Conservation (phyloP, 2,888 invertebrate species). For the Liodrosophila aerea region DNA sequence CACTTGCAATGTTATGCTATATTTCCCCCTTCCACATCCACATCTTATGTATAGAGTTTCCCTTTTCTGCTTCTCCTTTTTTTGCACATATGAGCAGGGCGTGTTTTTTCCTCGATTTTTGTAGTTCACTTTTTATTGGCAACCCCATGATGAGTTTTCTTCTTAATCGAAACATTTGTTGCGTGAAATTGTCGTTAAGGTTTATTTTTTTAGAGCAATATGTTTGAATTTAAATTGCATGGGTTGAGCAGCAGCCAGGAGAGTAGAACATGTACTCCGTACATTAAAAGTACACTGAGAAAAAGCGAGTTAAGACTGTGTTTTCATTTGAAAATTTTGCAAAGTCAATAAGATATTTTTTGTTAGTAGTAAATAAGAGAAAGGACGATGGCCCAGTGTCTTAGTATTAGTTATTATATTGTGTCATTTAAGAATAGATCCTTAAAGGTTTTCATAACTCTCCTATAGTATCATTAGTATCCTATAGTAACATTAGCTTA, state of each 20-base stretch:
- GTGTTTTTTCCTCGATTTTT: slow-evolving; percentile 29
- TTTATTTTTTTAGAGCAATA: slow-evolving; percentile 53
- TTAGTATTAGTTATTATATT: too few relatives aligned
- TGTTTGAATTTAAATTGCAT: slow-evolving; percentile 64
- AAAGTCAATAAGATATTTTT: too few relatives aligned
- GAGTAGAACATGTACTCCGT: background rate
- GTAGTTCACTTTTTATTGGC: slow-evolving; percentile 30
- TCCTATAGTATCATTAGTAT: too few relatives aligned
- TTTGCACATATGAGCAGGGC: slow-evolving; percentile 59
- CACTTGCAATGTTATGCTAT: slow-evolving; percentile 16
- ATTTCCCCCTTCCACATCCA: slow-evolving; percentile 11
- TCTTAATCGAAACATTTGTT: slow-evolving; percentile 77
- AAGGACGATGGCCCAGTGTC: too few relatives aligned
- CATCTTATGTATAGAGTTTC: slow-evolving; percentile 23
- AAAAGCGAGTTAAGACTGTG: too few relatives aligned
- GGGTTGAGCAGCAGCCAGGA: slow-evolving; percentile 9
- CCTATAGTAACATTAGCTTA: too few relatives aligned
- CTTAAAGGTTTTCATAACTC: too few relatives aligned
- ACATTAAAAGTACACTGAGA: too few relatives aligned
- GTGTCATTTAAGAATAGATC: too few relatives aligned
- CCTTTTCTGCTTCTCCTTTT: slow-evolving; percentile 24
- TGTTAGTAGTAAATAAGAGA: too few relatives aligned
- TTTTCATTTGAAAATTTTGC: too few relatives aligned
- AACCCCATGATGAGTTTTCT: slow-evolving; percentile 49
- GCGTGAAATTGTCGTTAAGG: slow-evolving; percentile 72